phyloP scores from a whole-genome alignment of 2,888 invertebrate species.

The Trypoxylon attenuatum region DNA sequence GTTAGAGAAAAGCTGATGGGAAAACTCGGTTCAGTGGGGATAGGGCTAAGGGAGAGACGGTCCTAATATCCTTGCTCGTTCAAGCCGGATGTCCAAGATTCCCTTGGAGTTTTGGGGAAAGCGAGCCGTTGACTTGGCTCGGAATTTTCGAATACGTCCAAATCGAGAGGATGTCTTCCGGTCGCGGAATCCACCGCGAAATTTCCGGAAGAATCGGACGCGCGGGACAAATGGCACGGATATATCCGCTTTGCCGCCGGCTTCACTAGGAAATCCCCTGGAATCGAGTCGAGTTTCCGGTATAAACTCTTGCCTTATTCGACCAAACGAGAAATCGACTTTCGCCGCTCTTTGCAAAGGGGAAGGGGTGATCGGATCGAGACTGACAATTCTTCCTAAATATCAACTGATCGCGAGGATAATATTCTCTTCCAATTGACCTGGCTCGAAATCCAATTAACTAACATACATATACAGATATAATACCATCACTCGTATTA shows the following conservation, averaged over 20 bases:
- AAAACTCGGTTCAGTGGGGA: slow-evolving; percentile 1
- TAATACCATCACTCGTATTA: no score
- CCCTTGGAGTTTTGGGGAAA: background rate
- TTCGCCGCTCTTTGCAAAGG: background rate
- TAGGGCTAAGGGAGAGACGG: no score
- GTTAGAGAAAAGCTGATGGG: background rate
- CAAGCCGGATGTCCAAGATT: slow-evolving; percentile 12
- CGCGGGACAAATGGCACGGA: slow-evolving; percentile 2
- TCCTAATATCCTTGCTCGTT: background rate
- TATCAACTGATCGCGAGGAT: no score
- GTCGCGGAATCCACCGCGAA: slow-evolving; percentile 12
- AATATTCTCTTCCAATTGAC: no score
- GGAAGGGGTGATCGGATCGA: no score
- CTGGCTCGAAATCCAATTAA: no score
- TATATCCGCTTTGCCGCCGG: slow-evolving; percentile 23
- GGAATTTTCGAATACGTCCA: slow-evolving; percentile 21
- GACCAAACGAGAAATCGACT: background rate
- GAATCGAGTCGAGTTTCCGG: slow-evolving; percentile 50
- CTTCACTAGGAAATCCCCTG: slow-evolving; percentile 33
- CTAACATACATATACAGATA: no score
- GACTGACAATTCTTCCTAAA: no score
- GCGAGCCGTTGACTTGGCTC: background rate
- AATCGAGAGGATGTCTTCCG: slow-evolving; percentile 1
- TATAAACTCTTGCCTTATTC: slow-evolving; percentile 35
- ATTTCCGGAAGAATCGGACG: slow-evolving; percentile 12